phyloP scores from a whole-genome alignment of 2,113 vertebrate species.

The Periophthalmus modestus region DNA sequence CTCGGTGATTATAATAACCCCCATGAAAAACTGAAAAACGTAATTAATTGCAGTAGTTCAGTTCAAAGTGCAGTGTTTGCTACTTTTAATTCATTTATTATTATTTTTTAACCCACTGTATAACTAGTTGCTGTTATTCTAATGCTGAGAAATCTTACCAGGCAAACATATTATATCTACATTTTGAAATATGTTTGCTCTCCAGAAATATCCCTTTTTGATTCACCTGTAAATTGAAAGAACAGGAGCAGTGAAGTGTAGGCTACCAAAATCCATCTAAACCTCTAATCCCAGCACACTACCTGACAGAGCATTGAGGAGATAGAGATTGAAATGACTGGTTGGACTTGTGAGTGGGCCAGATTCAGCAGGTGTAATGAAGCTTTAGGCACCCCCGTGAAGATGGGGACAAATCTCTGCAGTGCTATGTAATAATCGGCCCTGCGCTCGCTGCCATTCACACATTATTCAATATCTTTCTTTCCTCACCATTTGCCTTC shows the following conservation, averaged over 20 bases:
- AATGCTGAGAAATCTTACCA: too few species aligned
- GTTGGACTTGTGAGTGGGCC: conserved; percentile 4
- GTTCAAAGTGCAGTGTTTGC: background rate
- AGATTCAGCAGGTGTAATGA: conserved; percentile 42
- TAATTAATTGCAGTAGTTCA: background rate
- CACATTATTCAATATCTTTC: conserved; percentile 65
- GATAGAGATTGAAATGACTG: conserved; percentile 40
- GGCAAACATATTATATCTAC: too few species aligned
- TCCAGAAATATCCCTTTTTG: background rate
- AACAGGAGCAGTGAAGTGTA: conserved; percentile 59
- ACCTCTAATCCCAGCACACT: conserved; percentile 37
- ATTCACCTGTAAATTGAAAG: conserved; percentile 52
- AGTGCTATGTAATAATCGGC: conserved; percentile 44
- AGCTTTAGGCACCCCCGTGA: conserved; percentile 37
- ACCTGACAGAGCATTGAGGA: conserved; percentile 43
- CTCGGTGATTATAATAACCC: background rate
- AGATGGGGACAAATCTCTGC: conserved; percentile 53
- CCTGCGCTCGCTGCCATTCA: conserved; percentile 59
- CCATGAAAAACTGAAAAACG: conserved; percentile 9
- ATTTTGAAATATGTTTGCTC: background rate
- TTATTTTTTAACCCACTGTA: too few species aligned
- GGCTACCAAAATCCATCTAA: conserved; percentile 30
- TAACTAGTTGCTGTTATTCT: background rate
- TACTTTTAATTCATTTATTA: background rate
- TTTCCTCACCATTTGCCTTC: conserved; percentile 42